phyloP scores from a whole-genome alignment of 2,797 vertebrate species.

The Anabacerthia variegaticeps region DNA sequence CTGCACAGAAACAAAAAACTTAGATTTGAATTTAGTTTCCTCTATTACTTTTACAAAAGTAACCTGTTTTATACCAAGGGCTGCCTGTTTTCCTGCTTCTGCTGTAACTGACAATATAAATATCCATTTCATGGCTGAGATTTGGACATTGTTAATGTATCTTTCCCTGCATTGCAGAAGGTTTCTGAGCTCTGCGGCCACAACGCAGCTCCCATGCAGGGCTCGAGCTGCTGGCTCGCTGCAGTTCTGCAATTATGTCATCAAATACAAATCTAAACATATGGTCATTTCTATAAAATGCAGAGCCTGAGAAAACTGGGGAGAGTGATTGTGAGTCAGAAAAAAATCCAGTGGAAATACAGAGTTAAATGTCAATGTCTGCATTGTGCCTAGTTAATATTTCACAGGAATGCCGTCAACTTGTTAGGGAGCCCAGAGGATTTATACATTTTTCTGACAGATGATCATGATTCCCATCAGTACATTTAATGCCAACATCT shows the following conservation, averaged over 20 bases:
- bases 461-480: constrained; percentile 71
- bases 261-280: constrained; percentile 18
- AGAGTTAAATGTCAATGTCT: constrained; percentile 55
- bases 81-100: not conserved
- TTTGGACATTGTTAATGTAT: not conserved
- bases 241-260: not conserved
- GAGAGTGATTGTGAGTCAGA: not conserved
- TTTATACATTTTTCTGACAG: constrained; percentile 71
- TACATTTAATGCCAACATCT: constrained; percentile 70
- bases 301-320: not conserved
- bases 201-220: not conserved
- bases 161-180: not conserved
- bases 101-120: not conserved
- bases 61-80: not conserved
- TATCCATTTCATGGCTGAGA: not conserved
- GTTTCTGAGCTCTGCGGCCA: not conserved
- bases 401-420: constrained; percentile 58
- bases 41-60: not conserved
- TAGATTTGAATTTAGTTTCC: not conserved
- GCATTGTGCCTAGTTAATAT: constrained; percentile 67
- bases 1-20: not conserved
- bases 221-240: not conserved
- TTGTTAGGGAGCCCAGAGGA: constrained; percentile 66
- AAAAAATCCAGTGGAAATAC: not conserved
- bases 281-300: not conserved